Evolutionary conservation across 2,888 invertebrate species (phyloP).

Genomic region (Lasius fuliginosus): DNA sequence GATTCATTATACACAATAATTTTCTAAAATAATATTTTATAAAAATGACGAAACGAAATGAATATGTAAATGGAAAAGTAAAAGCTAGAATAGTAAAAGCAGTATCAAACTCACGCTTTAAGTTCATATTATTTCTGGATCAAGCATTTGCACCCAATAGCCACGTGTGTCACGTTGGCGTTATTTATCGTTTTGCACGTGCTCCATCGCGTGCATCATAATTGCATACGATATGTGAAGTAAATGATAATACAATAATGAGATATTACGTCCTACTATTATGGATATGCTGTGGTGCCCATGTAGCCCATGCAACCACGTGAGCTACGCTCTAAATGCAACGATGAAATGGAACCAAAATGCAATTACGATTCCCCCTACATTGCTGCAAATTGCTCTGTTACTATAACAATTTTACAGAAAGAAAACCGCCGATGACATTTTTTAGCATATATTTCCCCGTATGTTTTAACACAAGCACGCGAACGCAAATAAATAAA

Average conservation of each 20-base stretch:
- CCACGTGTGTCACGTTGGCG: conserved; percentile 23
- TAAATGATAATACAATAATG: conserved; percentile 28
- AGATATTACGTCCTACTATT: conserved; percentile 8
- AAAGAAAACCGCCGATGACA: not conserved
- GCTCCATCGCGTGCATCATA: not conserved
- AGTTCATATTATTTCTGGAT: not conserved
- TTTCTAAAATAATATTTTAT: not conserved
- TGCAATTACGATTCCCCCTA: conserved; percentile 20
- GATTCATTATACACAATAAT: not conserved
- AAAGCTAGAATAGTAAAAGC: not conserved
- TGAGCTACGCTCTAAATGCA: not conserved
- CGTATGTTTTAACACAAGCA: not conserved
- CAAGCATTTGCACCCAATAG: not conserved
- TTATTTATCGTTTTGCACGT: not conserved
- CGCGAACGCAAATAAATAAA: not conserved
- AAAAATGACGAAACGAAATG: not conserved
- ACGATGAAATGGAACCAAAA: conserved; percentile 20
- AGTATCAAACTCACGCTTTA: not conserved
- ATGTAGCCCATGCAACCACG: not conserved
- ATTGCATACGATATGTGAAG: not conserved
- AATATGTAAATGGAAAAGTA: not conserved
- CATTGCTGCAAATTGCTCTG: not conserved
- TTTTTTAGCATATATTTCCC: not conserved
- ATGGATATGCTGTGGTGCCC: not conserved
- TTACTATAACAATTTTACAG: conserved; percentile 2